These are phyloP conservation scores for Sinocyclocheilus rhinocerous DNA, from an alignment of 2,113 vertebrate species.

Conservation along the genomic window DNA sequence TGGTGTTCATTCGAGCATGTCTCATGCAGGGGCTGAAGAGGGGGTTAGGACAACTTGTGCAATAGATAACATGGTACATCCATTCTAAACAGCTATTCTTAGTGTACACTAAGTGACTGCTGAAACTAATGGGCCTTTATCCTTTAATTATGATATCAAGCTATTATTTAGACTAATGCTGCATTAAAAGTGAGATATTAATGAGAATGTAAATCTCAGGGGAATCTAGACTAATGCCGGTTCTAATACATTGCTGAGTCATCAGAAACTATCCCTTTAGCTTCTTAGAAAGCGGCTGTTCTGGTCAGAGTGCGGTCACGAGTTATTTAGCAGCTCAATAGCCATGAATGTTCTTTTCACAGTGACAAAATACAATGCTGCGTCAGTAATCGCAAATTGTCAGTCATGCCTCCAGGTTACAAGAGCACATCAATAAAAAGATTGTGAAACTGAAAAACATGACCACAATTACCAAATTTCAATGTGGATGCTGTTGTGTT, in stretches of 20 bases:
- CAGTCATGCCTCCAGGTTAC: background rate
- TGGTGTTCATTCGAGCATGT: background rate
- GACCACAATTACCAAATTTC: background rate
- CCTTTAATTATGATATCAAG: background rate
- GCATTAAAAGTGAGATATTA: background rate
- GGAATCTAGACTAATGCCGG: slow-evolving; percentile 26
- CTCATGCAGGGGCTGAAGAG: background rate
- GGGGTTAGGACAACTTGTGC: background rate
- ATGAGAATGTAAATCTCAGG: background rate
- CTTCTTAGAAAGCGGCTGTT: slow-evolving; percentile 16
- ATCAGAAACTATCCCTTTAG: slow-evolving; percentile 12
- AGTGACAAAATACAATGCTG: background rate
- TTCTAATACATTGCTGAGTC: slow-evolving; percentile 14
- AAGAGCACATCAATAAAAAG: background rate
- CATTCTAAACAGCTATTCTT: background rate
- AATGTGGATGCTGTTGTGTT: background rate
- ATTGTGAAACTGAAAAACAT: background rate
- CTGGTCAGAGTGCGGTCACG: slow-evolving; percentile 1
- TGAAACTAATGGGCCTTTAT: background rate
- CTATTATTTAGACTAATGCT: background rate
- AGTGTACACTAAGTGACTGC: background rate
- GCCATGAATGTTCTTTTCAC: background rate
- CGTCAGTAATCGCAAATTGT: background rate
- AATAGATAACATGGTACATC: background rate
- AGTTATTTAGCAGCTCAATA: slow-evolving; percentile 40